A percentile compares a stretch with the other conserved stretches of the same genome.
Evolutionary conservation across 2,888 invertebrate genomes (phyloP).

Genomic region (Mycalesis mineus): DNA sequence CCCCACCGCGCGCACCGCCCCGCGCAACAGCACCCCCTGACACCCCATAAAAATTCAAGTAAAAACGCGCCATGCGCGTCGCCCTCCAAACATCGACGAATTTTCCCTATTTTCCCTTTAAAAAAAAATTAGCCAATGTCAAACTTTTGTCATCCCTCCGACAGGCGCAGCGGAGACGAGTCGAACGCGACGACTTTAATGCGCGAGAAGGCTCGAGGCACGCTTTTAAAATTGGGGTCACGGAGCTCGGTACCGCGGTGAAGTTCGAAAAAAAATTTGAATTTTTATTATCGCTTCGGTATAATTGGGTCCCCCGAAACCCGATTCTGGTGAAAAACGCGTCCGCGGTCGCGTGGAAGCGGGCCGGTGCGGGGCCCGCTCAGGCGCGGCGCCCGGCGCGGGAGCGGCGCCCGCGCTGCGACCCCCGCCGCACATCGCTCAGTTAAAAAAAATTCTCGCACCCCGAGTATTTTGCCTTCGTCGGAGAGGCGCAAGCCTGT

Average conservation of each 20-base stretch:
- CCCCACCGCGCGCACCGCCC: slow-evolving; percentile 20
- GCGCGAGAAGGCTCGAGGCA: background rate
- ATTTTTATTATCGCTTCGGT: slow-evolving; percentile 12
- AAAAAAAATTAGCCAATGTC: slow-evolving; percentile 18
- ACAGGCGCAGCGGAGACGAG: slow-evolving; percentile 17
- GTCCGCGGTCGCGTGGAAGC: background rate
- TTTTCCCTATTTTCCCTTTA: slow-evolving; percentile 40
- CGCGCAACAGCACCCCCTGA: slow-evolving; percentile 28
- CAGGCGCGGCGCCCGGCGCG: slow-evolving; percentile 48
- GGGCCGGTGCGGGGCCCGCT: slow-evolving; percentile 45
- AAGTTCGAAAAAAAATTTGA: background rate
- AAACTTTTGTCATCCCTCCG: background rate
- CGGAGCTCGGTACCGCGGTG: background rate
- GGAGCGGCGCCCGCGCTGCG: slow-evolving; percentile 48
- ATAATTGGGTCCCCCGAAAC: background rate
- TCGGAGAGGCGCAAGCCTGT: slow-evolving; percentile 62
- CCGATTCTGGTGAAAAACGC: background rate
- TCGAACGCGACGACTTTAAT: background rate
- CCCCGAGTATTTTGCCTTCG: slow-evolving; percentile 44
- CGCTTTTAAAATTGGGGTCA: slow-evolving; percentile 14
- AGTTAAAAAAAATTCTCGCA: slow-evolving; percentile 50
- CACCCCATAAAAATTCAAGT: slow-evolving; percentile 54
- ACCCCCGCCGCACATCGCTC: slow-evolving; percentile 47
- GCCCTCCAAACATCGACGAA: slow-evolving; percentile 38
- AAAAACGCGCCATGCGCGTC: slow-evolving; percentile 40